Percentiles rank a stretch among this genome's conserved stretches.
phyloP scores from a whole-genome alignment of 2,888 invertebrate genomes.

The Hydraecia micacea region DNA sequence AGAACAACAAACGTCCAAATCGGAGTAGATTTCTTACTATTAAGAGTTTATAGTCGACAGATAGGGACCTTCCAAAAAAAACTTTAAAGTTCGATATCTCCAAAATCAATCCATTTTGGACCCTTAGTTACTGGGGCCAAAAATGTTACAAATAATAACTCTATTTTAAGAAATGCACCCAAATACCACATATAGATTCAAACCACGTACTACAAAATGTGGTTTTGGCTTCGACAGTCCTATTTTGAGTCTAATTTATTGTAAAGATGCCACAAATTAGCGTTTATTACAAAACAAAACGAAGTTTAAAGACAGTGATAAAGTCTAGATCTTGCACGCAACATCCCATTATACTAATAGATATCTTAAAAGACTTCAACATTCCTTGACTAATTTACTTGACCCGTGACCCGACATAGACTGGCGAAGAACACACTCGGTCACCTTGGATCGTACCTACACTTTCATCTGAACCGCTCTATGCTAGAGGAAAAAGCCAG shows the following conservation, averaged over 20 bases:
- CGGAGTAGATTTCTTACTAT: not conserved
- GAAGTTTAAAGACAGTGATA: not conserved
- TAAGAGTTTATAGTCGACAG: not conserved
- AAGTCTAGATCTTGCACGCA: conserved; percentile 17
- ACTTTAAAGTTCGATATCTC: not conserved
- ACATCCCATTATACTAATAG: conserved; percentile 3
- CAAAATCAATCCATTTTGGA: not conserved
- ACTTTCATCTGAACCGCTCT: conserved; percentile 67
- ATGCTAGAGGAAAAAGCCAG: conserved; percentile 53
- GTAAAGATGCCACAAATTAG: not conserved
- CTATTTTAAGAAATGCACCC: not conserved
- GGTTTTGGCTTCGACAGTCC: too few relatives aligned
- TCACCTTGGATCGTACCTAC: conserved; percentile 68
- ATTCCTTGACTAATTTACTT: conserved; percentile 57
- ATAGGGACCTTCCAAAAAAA: not conserved
- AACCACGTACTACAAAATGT: not conserved
- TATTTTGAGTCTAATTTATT: not conserved
- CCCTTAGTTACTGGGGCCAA: too few relatives aligned
- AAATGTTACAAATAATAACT: too few relatives aligned
- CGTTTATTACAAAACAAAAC: not conserved
- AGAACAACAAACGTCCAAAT: not conserved
- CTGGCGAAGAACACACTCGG: conserved; percentile 53
- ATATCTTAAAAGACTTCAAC: conserved; percentile 33
- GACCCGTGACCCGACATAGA: conserved; percentile 58
- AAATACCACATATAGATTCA: not conserved